Base-by-base conservation (phyloP, 2,113 vertebrate species). In the Micronycteris hirsuta region DNA sequence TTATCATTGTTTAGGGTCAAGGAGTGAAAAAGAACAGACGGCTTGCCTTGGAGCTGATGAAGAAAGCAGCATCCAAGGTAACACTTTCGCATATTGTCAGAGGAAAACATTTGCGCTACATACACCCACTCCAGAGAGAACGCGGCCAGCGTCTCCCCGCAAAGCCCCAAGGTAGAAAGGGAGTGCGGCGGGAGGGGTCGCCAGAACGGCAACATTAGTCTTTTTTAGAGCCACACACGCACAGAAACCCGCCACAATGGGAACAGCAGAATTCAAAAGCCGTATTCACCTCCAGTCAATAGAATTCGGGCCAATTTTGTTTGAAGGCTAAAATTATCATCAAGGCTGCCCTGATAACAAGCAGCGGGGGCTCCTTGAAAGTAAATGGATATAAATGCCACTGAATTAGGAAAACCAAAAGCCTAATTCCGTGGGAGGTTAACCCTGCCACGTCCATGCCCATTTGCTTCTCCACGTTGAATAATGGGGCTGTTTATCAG, bases 11-110 rank as follows among this genome's bases (percentile, higher is more conserved):
- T 95, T 98, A 99, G 99, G 99, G 99, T 87, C 98, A 98, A 81
- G 99, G 99, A 95, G 99, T 99, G 43, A 99, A 99, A 98, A 99
- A 98, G 98, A 99, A 99, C 96, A 97, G 94, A 96, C 99, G 98
- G 86, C 98, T 98, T 54, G 99, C 99, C 84, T 97, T 99, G 91
- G 98, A 98, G 96, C 97, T 99, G 87, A 98, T 99, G 99, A 98
- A 99, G 98, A 99, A 99, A 98, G 99, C 99, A 33, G 99, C 99
- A 76, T 98, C 98, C 68, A 99, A 99, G 99, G 99, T 99, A 98
- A 98, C 86, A 77, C 80, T 84, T 86, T 2, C 9, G 49, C 82
- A 4, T n/a, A n/a, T 38, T 71, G 82, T 91, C 31, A 6, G 38
- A 82, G 74, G 54, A 49, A 73, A 76, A 41, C 36, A 11, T 86